Conservation (phyloP, 2,888 invertebrate species). For the Kuschelorhynchus macadamiae region DNA sequence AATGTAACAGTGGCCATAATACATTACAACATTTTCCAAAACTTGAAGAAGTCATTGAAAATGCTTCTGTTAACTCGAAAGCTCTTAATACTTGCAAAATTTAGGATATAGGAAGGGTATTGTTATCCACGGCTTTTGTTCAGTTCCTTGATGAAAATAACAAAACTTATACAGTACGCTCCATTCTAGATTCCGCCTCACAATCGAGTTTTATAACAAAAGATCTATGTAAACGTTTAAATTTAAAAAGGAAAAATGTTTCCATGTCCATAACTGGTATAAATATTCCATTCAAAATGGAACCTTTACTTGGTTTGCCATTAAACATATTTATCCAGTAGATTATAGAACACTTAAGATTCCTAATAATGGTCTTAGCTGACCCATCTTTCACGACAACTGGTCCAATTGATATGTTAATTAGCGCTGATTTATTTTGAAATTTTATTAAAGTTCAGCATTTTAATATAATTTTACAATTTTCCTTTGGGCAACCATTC, state of each 20-base stretch:
- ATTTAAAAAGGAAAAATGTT: neutral
- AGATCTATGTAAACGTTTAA: constrained; percentile 2
- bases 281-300: constrained; percentile 3
- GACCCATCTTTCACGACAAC: too few relatives aligned
- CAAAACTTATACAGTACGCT: constrained; percentile 13
- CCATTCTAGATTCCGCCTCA: constrained; percentile 5
- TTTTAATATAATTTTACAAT: neutral
- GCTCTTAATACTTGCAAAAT: constrained; percentile 4
- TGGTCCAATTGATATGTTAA: too few relatives aligned
- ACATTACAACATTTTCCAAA: constrained; percentile 11
- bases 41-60: neutral
- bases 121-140: constrained; percentile 20
- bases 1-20: constrained; percentile 25
- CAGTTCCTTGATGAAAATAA: constrained; percentile 9
- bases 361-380: neutral
- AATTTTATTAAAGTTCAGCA: constrained; percentile 1
- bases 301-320: constrained; percentile 11
- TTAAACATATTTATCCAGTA: constrained; percentile 1
- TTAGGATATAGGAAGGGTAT: neutral
- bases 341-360: constrained; percentile 5
- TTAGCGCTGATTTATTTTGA: constrained; percentile 1
- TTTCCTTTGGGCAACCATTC: neutral
- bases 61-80: neutral
- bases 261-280: constrained; percentile 19
- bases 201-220: neutral